Base-by-base conservation (phyloP, 2,888 invertebrate species). In the Hemithea aestivaria region DNA sequence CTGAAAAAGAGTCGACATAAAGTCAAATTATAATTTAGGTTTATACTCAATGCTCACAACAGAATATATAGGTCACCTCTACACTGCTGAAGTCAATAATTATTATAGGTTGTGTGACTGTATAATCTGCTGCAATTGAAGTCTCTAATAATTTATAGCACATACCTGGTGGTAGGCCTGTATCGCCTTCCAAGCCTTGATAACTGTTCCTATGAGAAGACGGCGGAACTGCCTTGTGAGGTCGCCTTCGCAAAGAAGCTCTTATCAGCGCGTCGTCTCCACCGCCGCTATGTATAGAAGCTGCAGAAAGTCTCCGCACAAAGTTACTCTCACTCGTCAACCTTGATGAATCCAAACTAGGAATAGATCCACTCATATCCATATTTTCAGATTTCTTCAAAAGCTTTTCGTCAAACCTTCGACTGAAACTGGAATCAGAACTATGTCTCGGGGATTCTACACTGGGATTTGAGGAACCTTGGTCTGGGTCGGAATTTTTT, bases 131-230 rank as follows among this genome's bases (percentile, higher is more conserved):
- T n/a, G n/a, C n/a, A n/a, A n/a, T n/a, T n/a, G n/a, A n/a, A n/a
- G n/a, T n/a, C n/a, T n/a, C n/a, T n/a, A n/a, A n/a, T n/a, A n/a
- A n/a, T n/a, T n/a, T n/a, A n/a, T n/a, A n/a, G n/a, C n/a, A 52
- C 32, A 31, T 68, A 84, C 85, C 78, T 73, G 82, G 66, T 40
- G 83, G 80, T 35, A 83, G 54, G 25, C 73, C 76, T 7, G 76
- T 62, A 23, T 87, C 87, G 4, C 66, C 66, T 53, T 87, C 87
- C 40, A 88, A 74, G 51, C 91, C 90, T 66, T 90, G 90, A 63
- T 87, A 90, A 69, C 90, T 91, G 69, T 90, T 90, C 59, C 90
- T 84, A 68, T 90, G 90, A 10, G 87, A 68, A 7, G 87, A 67
- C 1, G 83, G 68, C 0, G 78, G 73, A 2, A 81, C 72, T 3